Conservation (phyloP, 2,888 invertebrate genomes). For the Anodontia alba region DNA sequence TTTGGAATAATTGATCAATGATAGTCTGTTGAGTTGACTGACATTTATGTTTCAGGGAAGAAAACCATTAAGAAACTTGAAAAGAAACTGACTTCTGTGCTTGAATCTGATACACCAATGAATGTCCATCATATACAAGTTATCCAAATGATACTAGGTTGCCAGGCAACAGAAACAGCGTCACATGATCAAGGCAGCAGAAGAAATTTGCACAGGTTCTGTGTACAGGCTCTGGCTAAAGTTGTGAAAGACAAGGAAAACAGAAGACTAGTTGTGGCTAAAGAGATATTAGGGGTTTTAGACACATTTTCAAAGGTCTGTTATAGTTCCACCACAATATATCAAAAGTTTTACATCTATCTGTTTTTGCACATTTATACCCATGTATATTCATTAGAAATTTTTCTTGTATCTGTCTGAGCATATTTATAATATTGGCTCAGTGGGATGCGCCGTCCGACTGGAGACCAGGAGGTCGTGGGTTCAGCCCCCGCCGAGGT, state of each 20-base stretch:
- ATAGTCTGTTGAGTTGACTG: too few relatives aligned
- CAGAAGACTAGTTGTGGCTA: slow-evolving; percentile 13
- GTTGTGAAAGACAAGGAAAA: neutral
- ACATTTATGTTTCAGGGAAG: slow-evolving; percentile 37
- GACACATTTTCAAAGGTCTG: slow-evolving; percentile 30
- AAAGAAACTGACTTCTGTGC: slow-evolving; percentile 15
- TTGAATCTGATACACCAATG: neutral
- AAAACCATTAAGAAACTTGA: slow-evolving; percentile 26
- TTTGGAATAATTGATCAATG: too few relatives aligned
- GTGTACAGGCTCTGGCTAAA: neutral
- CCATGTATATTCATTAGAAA: too few relatives aligned
- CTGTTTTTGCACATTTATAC: too few relatives aligned
- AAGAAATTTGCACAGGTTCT: neutral
- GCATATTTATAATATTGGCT: too few relatives aligned
- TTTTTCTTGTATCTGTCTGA: too few relatives aligned
- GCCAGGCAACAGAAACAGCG: neutral
- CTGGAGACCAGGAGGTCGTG: too few relatives aligned
- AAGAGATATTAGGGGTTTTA: slow-evolving; percentile 37
- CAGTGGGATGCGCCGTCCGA: too few relatives aligned
- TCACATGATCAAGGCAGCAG: slow-evolving; percentile 1
- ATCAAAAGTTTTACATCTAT: too few relatives aligned
- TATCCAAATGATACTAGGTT: slow-evolving; percentile 20
- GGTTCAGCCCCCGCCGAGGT: too few relatives aligned
- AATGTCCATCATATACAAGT: slow-evolving; percentile 37
- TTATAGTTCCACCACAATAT: too few relatives aligned